Conservation (phyloP, 2,797 vertebrate genomes). For the Carcharodon carcharias region DNA sequence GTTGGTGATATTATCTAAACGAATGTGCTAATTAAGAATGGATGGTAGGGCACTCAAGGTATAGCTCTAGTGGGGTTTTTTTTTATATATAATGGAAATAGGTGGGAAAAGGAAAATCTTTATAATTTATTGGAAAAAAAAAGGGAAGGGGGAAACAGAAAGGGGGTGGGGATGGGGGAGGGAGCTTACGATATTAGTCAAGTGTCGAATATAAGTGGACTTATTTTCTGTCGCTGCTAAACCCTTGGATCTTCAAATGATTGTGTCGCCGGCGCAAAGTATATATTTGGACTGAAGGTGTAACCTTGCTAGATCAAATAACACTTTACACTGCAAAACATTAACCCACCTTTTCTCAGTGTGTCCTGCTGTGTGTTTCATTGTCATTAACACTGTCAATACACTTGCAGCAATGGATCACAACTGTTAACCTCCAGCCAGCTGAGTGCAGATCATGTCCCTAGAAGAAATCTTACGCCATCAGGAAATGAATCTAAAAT, state of each 20-base stretch:
- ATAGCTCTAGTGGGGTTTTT: no score
- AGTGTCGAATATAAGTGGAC: not conserved
- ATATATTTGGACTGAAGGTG: not conserved
- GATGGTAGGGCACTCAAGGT: no score
- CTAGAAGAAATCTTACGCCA: not conserved
- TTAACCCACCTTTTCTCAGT: not conserved
- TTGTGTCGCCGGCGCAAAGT: not conserved
- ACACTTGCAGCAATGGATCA: not conserved
- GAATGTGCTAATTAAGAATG: no score
- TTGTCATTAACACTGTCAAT: not conserved
- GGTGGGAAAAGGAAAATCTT: no score
- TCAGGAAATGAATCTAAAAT: not conserved
- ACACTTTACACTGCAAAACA: not conserved
- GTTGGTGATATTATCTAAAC: no score
- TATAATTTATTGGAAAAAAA: no score
- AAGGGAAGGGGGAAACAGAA: no score
- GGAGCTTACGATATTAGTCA: no score
- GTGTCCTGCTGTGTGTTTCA: not conserved
- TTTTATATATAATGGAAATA: no score
- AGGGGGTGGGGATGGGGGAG: no score
- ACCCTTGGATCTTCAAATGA: not conserved
- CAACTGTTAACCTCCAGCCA: not conserved
- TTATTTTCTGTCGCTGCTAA: not conserved
- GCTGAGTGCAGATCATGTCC: not conserved
- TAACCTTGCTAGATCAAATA: not conserved